A percentile compares a stretch with the other conserved stretches of the same genome.
Conservation (phyloP, 2,113 vertebrate genomes). For the Canis aureus region DNA sequence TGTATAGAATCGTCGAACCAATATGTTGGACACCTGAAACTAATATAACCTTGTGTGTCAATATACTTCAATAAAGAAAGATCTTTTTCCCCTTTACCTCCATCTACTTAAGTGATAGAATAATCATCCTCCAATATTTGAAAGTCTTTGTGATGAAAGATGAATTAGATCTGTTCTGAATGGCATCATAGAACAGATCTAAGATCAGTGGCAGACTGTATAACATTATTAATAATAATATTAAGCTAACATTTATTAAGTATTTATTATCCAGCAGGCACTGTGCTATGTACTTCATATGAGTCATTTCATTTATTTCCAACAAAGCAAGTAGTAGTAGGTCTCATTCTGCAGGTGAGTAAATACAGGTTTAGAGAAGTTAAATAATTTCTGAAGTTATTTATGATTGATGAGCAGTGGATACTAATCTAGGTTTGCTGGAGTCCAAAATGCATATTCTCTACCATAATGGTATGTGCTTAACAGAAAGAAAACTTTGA, state of each 20-base stretch:
- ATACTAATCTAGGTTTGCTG: neutral
- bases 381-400: slow-evolving; percentile 19
- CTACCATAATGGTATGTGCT: neutral
- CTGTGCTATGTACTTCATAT: neutral
- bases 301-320: neutral
- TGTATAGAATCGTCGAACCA: neutral
- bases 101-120: neutral
- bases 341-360: neutral
- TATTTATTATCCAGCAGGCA: neutral
- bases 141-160: slow-evolving; percentile 5
- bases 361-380: neutral
- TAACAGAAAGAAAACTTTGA: neutral
- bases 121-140: slow-evolving; percentile 18
- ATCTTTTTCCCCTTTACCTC: slow-evolving; percentile 36
- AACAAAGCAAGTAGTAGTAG: neutral
- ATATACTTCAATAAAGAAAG: neutral
- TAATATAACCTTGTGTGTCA: neutral
- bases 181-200: neutral
- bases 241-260: neutral
- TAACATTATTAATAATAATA: neutral
- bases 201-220: neutral
- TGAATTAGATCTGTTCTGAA: neutral
- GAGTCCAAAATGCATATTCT: neutral
- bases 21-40: neutral
- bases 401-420: neutral